phyloP scores from a whole-genome alignment of 2,888 invertebrate species.

The Eupithecia abbreviata region DNA sequence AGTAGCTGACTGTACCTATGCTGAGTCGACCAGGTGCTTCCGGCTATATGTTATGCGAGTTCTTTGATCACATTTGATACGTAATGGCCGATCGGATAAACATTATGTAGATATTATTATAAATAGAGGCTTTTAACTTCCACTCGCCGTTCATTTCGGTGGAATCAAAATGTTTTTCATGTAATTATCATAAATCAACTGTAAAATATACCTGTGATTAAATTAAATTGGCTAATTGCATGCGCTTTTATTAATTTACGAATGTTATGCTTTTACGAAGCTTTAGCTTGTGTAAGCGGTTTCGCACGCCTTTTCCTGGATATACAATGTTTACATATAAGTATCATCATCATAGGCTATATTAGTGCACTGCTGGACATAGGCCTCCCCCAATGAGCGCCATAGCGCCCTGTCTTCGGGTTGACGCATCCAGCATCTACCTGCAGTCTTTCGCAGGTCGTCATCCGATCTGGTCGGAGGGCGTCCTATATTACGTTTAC shows the following conservation, averaged over 20 bases:
- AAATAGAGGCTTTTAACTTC: background rate
- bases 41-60: constrained; percentile 3
- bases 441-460: no score
- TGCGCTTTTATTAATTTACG: background rate
- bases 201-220: background rate
- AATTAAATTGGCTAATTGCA: background rate
- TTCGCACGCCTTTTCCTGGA: background rate
- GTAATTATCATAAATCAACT: background rate
- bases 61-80: constrained; percentile 5
- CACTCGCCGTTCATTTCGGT: background rate
- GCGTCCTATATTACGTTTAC: no score
- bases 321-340: no score
- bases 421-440: no score
- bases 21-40: constrained; percentile 25
- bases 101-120: background rate
- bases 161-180: background rate
- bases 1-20: background rate
- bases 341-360: no score
- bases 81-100: background rate
- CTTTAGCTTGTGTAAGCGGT: background rate
- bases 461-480: no score
- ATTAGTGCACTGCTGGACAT: no score
- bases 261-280: background rate
- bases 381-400: no score
- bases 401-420: no score